Conservation (phyloP, 2,797 vertebrate genomes). For the Geotria australis region DNA sequence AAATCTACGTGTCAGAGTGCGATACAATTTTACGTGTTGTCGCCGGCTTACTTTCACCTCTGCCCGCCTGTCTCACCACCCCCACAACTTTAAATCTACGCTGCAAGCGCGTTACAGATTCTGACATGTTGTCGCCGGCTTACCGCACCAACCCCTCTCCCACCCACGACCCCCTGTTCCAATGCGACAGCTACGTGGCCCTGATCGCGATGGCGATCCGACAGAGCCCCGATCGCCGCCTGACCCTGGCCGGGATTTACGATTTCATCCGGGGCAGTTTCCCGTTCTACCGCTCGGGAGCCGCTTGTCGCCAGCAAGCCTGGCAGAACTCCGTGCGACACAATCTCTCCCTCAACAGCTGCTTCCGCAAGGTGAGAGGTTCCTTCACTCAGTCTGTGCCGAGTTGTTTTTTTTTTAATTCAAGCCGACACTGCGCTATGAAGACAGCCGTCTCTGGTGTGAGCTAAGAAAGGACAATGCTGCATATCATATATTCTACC, state of each 20-base stretch:
- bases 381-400: background rate
- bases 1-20: too few relatives aligned
- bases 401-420: too few relatives aligned
- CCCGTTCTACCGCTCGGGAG: slow-evolving; percentile 55
- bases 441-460: too few relatives aligned
- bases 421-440: too few relatives aligned
- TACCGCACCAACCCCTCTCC: background rate
- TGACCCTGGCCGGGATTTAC: slow-evolving; percentile 86
- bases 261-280: slow-evolving; percentile 94
- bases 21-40: too few relatives aligned
- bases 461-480: too few relatives aligned
- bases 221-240: slow-evolving; percentile 63
- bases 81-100: too few relatives aligned
- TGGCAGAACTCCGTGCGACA: slow-evolving; percentile 98
- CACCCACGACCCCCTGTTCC: slow-evolving; percentile 4
- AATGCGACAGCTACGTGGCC: slow-evolving; percentile 52
- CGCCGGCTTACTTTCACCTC: too few relatives aligned
- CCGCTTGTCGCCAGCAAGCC: slow-evolving; percentile 40
- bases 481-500: too few relatives aligned
- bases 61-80: too few relatives aligned
- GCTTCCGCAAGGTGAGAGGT: slow-evolving; percentile 79
- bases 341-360: slow-evolving; percentile 95
- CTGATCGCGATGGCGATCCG: slow-evolving; percentile 98
- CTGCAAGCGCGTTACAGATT: background rate
- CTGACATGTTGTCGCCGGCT: background rate